Evolutionary conservation across 2,888 invertebrate species (phyloP), one percentile per base, ranked within the genome.

Genomic region (Leptinotarsa haldemani): DNA sequence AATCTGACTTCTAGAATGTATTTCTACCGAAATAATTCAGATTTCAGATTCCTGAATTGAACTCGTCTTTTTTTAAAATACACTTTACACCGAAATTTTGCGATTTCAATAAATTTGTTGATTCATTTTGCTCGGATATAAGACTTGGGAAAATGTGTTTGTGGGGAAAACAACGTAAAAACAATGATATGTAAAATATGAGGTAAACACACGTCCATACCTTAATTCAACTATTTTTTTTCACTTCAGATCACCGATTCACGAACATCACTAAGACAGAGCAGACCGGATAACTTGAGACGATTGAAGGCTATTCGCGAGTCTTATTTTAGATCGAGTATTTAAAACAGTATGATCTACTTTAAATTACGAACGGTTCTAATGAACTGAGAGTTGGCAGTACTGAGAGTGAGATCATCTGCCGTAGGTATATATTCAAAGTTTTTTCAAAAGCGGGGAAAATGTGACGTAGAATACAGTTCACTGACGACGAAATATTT

Each of bases 241-340:
- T 50, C 52, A 53, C 73, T 64, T 48, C 65, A 65, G 56, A 69
- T 73, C 73, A 73, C 73, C 65, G 69, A 56, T 69, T 73, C 65
- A 65, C 69, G 68, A 73, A 73, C 73, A 73, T 73, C 69, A 73
- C 73, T 73, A 69, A 73, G 73, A 25, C 68, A 69, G 73, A 53
- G 69, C 73, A 69, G 69, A 65, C 69, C 65, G 53, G 12, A 52
- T 67, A 48, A 67, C 56, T 47, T 22, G 30, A 47, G 52, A n/a
- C 66, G 52, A 68, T 68, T 52, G 68, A 64, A 72, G 67, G 73
- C 73, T 65, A 25, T 58, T 61, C 73, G 53, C 63, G 73, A 69
- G 65, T 73, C 73, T 73, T 73, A 69, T 73, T 73, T 65, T 73
- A 73, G 73, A 73, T 65, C 69, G 53, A 67, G 73, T 65, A 58